Conservation (phyloP, 2,888 invertebrate species). For the Andrena fulva region DNA sequence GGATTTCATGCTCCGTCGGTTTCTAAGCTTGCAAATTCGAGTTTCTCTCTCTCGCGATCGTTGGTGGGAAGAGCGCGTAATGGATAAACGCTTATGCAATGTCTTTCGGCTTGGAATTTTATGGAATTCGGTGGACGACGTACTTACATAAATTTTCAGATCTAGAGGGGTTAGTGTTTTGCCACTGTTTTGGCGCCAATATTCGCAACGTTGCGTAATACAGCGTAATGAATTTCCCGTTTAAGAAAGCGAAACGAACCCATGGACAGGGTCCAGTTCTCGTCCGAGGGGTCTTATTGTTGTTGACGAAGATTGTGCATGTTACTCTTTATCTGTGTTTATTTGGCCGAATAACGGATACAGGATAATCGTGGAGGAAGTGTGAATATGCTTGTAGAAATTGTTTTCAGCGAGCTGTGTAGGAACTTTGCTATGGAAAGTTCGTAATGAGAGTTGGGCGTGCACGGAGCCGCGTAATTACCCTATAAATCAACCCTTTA, state of each 20-base stretch:
- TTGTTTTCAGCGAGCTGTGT: neutral
- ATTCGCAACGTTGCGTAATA: neutral
- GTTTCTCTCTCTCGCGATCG: neutral
- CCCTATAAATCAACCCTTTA: neutral
- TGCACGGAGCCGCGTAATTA: neutral
- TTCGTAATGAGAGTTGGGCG: neutral
- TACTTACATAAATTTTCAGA: too few species aligned
- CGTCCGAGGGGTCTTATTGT: conserved; percentile 31
- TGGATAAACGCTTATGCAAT: neutral
- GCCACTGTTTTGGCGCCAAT: neutral
- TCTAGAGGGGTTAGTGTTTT: neutral
- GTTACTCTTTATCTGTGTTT: neutral
- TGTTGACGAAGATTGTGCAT: conserved; percentile 8
- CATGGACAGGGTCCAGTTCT: neutral
- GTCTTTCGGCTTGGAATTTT: neutral
- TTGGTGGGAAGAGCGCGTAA: neutral
- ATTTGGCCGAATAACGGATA: neutral
- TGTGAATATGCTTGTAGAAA: neutral
- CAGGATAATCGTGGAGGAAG: neutral
- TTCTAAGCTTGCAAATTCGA: neutral
- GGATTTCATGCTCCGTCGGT: neutral
- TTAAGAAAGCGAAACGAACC: neutral
- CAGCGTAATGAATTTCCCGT: neutral
- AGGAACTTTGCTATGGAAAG: neutral
- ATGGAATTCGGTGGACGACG: too few species aligned